Percentiles rank a stretch among this genome's conserved stretches.
phyloP scores from a whole-genome alignment of 2,113 vertebrate genomes.

The Neoarius graeffei region DNA sequence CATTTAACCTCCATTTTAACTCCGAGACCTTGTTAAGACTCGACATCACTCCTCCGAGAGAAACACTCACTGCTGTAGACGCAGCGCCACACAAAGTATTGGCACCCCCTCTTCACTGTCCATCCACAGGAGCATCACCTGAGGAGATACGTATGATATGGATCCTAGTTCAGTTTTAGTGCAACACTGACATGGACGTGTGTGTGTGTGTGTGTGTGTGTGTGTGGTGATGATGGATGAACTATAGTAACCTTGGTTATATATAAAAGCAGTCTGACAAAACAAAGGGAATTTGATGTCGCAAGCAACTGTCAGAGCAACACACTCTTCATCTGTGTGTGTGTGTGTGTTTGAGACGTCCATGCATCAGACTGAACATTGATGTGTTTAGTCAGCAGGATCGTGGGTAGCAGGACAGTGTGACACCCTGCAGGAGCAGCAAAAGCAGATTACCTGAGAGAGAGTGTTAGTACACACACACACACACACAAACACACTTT shows the following conservation, averaged over 20 bases:
- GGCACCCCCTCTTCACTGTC: neutral
- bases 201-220: neutral
- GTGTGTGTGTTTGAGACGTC: neutral
- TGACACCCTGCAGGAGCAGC: neutral
- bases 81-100: neutral
- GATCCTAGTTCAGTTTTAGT: neutral
- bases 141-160: neutral
- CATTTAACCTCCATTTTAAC: constrained; percentile 11
- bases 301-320: neutral
- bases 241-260: neutral
- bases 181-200: neutral
- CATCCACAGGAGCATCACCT: neutral
- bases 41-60: constrained; percentile 8
- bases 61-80: neutral
- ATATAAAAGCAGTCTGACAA: neutral
- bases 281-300: neutral
- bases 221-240: neutral
- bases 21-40: constrained; percentile 20
- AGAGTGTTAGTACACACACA: neutral
- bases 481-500: no score
- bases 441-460: neutral
- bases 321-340: neutral
- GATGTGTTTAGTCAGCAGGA: neutral
- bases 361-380: neutral
- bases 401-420: neutral